These are phyloP conservation scores for Dolichoris vasculosae DNA, from an alignment of 1,140 invertebrate genomes.

Conservation along the genomic window DNA sequence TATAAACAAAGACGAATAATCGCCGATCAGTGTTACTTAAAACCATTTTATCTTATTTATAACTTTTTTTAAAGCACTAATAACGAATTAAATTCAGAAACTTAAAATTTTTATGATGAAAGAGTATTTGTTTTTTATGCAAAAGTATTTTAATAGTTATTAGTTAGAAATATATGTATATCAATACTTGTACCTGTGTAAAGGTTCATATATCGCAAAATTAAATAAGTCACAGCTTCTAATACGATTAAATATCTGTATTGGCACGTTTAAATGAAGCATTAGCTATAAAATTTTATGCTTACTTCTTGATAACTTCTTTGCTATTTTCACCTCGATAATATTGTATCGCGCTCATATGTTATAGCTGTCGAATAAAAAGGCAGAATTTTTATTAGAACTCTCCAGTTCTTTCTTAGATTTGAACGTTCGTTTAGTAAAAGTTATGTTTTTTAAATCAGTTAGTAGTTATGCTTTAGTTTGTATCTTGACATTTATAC, in stretches of 20 bases:
- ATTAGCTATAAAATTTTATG: slow-evolving; percentile 34
- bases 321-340: neutral
- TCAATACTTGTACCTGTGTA: neutral
- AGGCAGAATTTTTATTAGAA: slow-evolving; percentile 12
- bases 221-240: slow-evolving; percentile 19
- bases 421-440: neutral
- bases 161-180: neutral
- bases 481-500: slow-evolving; percentile 7
- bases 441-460: neutral
- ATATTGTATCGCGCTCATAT: neutral
- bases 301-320: slow-evolving; percentile 20
- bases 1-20: too few relatives aligned
- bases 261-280: slow-evolving; percentile 1
- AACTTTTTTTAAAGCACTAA: neutral
- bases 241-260: slow-evolving; percentile 25
- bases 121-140: too few relatives aligned
- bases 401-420: neutral
- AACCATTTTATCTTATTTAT: too few relatives aligned
- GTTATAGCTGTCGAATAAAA: slow-evolving; percentile 25
- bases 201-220: neutral
- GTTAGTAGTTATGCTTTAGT: neutral
- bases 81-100: too few relatives aligned
- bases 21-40: too few relatives aligned
- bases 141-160: too few relatives aligned
- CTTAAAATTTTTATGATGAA: too few relatives aligned